These are phyloP conservation scores for Ladona fulva DNA, from an alignment of 1,140 invertebrate genomes.

Conservation along the genomic window DNA sequence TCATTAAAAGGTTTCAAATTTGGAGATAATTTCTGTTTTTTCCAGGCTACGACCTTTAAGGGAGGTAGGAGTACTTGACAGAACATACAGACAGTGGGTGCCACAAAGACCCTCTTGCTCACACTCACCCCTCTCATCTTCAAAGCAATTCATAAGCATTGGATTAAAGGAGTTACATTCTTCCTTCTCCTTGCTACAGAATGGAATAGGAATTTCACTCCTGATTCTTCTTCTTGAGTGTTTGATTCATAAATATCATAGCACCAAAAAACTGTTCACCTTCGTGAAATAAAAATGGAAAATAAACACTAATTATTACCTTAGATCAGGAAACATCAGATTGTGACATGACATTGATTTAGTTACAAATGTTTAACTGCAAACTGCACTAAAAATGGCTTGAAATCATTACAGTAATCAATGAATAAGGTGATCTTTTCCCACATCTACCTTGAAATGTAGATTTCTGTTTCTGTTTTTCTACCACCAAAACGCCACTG, in stretches of 20 bases:
- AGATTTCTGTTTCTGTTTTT: too few species aligned
- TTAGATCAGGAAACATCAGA: too few species aligned
- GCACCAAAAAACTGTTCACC: too few species aligned
- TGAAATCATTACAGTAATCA: too few species aligned
- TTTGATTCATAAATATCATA: background rate
- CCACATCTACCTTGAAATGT: too few species aligned
- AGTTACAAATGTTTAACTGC: too few species aligned
- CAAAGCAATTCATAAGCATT: constrained; percentile 15
- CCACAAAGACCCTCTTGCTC: constrained; percentile 23
- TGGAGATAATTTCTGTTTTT: background rate
- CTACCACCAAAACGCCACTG: too few species aligned
- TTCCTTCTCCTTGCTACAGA: constrained; percentile 12
- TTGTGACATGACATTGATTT: too few species aligned
- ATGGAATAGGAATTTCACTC: constrained; percentile 2
- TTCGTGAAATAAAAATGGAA: too few species aligned
- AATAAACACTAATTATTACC: too few species aligned
- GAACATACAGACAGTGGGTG: constrained; percentile 35
- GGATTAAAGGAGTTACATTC: constrained; percentile 15
- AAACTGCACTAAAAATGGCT: too few species aligned
- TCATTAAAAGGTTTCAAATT: background rate
- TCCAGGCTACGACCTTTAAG: constrained; percentile 34
- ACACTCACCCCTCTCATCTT: background rate
- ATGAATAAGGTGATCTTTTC: too few species aligned
- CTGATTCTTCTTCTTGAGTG: constrained; percentile 10
- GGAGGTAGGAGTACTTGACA: constrained; percentile 34